A percentile compares a stretch with the other conserved stretches of the same genome.
Evolutionary conservation across 2,888 invertebrate genomes (phyloP).

Genomic region (Cordilura impudica): DNA sequence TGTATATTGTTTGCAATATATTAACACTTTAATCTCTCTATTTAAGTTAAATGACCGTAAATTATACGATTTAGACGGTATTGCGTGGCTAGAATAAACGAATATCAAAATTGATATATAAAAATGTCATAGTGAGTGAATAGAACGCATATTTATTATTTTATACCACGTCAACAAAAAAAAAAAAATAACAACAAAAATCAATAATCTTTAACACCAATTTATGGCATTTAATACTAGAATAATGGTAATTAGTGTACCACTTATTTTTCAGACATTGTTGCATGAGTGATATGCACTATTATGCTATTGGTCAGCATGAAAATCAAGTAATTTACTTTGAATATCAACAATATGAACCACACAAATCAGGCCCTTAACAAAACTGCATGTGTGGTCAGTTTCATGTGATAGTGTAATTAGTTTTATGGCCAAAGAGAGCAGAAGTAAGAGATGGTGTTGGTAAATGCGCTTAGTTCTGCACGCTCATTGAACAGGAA

Average conservation of each 20-base stretch:
- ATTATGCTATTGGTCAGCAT: too few species aligned
- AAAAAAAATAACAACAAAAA: background rate
- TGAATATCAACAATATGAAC: background rate
- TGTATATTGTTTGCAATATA: too few species aligned
- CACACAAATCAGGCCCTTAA: background rate
- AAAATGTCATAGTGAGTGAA: constrained; percentile 24
- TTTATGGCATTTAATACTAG: background rate
- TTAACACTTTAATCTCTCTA: constrained; percentile 26
- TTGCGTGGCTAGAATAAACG: constrained; percentile 34
- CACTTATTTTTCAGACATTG: too few species aligned
- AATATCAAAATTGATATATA: constrained; percentile 42
- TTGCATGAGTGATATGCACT: too few species aligned
- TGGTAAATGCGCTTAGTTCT: constrained; percentile 52
- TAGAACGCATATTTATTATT: background rate
- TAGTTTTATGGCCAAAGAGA: constrained; percentile 5
- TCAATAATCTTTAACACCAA: constrained; percentile 3
- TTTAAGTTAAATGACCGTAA: constrained; percentile 46
- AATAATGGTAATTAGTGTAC: too few species aligned
- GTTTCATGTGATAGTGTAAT: constrained; percentile 16
- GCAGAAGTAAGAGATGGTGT: background rate
- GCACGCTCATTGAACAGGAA: constrained; percentile 65
- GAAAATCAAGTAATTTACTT: too few species aligned
- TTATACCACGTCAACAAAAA: background rate
- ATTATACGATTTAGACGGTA: constrained; percentile 33
- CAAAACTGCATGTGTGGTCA: background rate